These are phyloP conservation scores for Cyclopterus lumpus DNA, from an alignment of 2,797 vertebrate species.

Conservation along the genomic window DNA sequence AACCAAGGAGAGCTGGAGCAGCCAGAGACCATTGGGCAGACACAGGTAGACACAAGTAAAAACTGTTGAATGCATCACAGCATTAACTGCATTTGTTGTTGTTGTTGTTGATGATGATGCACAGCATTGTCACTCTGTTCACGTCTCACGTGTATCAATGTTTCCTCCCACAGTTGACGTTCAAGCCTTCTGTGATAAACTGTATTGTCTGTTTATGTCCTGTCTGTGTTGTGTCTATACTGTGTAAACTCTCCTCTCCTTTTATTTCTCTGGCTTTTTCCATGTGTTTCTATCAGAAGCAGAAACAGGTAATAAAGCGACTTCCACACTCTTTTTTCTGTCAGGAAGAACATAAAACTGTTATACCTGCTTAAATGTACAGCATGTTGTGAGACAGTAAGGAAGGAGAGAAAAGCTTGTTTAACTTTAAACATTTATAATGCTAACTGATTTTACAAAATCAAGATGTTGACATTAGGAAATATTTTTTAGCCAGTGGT, in stretches of 20 bases:
- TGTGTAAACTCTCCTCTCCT: constrained; percentile 59
- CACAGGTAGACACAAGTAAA: constrained; percentile 84
- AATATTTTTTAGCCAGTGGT: not conserved
- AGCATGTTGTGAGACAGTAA: constrained; percentile 7
- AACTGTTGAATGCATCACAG: not conserved
- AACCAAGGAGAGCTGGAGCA: constrained; percentile 83
- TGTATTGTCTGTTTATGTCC: constrained; percentile 23
- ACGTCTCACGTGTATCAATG: constrained; percentile 6
- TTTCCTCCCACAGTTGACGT: constrained; percentile 11
- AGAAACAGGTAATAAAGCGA: constrained; percentile 70
- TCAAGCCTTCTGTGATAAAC: constrained; percentile 26
- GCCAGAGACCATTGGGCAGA: constrained; percentile 84
- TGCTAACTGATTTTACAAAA: not conserved
- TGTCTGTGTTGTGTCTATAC: constrained; percentile 48
- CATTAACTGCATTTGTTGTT: not conserved
- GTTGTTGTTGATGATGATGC: constrained; percentile 11
- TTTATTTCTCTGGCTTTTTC: constrained; percentile 65
- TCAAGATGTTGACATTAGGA: not conserved
- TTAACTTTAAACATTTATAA: not conserved
- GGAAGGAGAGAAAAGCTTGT: constrained; percentile 8
- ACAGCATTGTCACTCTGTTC: not conserved
- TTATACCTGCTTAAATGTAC: constrained; percentile 26
- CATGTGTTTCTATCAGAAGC: constrained; percentile 69
- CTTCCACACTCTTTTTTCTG: constrained; percentile 24
- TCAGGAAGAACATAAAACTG: constrained; percentile 21